Conservation (phyloP, 2,888 invertebrate genomes). For the Celastrina argiolus region DNA sequence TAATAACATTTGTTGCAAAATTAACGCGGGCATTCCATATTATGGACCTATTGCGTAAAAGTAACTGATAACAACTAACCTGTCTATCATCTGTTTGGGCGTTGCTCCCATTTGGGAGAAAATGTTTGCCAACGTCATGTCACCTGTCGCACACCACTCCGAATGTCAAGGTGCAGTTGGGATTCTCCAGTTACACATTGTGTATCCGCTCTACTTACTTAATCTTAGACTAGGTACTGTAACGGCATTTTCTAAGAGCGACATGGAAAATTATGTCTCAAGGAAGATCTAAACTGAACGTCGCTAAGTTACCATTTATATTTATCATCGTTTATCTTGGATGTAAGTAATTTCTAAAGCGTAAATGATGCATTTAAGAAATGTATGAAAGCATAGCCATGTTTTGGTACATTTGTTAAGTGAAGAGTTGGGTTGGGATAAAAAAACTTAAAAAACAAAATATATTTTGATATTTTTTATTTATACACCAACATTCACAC, state of each 20-base stretch:
- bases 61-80: conserved; percentile 43
- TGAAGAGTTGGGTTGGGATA: background rate
- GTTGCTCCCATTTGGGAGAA: conserved; percentile 59
- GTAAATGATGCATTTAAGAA: background rate
- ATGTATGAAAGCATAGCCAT: background rate
- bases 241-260: conserved; percentile 26
- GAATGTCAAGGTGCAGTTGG: conserved; percentile 55
- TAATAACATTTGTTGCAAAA: no score
- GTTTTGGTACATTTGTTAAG: conserved; percentile 7
- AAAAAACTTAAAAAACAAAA: conserved; percentile 1
- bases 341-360: background rate
- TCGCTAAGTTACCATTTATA: background rate
- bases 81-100: conserved; percentile 56
- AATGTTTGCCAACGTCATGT: conserved; percentile 58
- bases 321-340: background rate
- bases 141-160: conserved; percentile 41
- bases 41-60: background rate
- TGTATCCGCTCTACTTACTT: conserved; percentile 56
- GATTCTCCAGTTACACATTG: conserved; percentile 33
- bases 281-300: background rate
- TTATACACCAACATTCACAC: conserved; percentile 68
- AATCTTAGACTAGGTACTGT: conserved; percentile 27
- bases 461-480: conserved; percentile 53
- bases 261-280: conserved; percentile 23
- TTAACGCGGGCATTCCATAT: background rate